Evolutionary conservation across 2,888 invertebrate genomes (phyloP), one percentile per base, ranked within the genome.

Genomic region (Chalcis sispes): DNA sequence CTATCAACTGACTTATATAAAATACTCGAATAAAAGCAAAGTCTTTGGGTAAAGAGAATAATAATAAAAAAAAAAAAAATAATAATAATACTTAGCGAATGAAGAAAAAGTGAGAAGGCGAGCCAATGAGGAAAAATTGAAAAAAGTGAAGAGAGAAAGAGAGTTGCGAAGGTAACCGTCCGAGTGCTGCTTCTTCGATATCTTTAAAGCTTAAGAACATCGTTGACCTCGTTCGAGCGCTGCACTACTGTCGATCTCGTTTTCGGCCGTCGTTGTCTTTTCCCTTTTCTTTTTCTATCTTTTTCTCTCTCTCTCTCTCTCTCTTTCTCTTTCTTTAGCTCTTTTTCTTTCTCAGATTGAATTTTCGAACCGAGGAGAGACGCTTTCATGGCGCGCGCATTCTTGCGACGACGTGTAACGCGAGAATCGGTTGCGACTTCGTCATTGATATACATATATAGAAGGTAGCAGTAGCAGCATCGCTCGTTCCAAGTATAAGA

Each of bases 181-280:
- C 83, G 81, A 82, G 81, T 83, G 83, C 18, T 40, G 27, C 32
- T 32, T 80, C 84, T 32, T 80, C 84, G 83, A 85, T 85, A 85
- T 84, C 85, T 83, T 85, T 84, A 83, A 85, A 84, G 82, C 84
- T 83, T 85, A 83, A 86, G 85, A 83, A 84, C 84, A 82, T 87
- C 84, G 85, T 86, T 86, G 87, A 87, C 86, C 87, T 83, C 83
- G 78, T 85, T 85, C 81, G 77, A 52, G 75, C 61, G 64, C 61
- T 32, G 29, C 27, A 18, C 10, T 52, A 25, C 40, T 46, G 65
- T 61, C 79, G 80, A 78, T 75, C 79, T 80, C 77, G 79, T 81
- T 82, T 81, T 79, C 78, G 79, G 77, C 62, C 79, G 79, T 78
- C 81, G 79, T 66, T 42, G 48, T 72, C 71, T 27, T 36, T 48